Evolutionary conservation across 2,113 vertebrate genomes (phyloP).

Genomic region (Sphaerodactylus townsendi): DNA sequence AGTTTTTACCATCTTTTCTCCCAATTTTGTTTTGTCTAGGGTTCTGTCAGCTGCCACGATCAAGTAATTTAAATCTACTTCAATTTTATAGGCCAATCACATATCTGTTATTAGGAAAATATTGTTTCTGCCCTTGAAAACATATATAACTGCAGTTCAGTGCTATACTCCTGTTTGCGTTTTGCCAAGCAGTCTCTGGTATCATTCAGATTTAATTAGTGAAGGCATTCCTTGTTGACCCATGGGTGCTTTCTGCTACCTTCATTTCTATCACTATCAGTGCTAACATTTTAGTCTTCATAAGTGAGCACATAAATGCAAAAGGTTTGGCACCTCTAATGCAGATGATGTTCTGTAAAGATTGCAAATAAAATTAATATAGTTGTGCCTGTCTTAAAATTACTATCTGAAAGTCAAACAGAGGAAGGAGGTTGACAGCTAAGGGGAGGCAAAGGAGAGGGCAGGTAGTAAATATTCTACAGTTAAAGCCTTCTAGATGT

Average conservation of each 20-base stretch:
- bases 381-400: background rate
- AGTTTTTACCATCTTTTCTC: background rate
- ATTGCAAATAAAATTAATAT: background rate
- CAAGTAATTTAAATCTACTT: conserved; percentile 14
- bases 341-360: background rate
- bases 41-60: background rate
- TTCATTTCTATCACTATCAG: background rate
- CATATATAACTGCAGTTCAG: background rate
- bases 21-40: conserved; percentile 13
- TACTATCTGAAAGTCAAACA: background rate
- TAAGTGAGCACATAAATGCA: background rate
- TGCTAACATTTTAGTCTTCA: background rate
- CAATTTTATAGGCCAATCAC: background rate
- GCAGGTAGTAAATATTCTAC: background rate
- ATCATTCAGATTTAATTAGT: background rate
- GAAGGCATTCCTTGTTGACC: background rate
- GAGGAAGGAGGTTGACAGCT: background rate
- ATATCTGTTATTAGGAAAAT: conserved; percentile 13
- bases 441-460: background rate
- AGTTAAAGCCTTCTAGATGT: background rate
- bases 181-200: background rate
- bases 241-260: background rate
- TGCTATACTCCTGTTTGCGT: background rate
- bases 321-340: too few species aligned
- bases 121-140: conserved; percentile 45